Evolutionary conservation across 2,797 vertebrate species (phyloP).

Genomic region (Ficedula albicollis): DNA sequence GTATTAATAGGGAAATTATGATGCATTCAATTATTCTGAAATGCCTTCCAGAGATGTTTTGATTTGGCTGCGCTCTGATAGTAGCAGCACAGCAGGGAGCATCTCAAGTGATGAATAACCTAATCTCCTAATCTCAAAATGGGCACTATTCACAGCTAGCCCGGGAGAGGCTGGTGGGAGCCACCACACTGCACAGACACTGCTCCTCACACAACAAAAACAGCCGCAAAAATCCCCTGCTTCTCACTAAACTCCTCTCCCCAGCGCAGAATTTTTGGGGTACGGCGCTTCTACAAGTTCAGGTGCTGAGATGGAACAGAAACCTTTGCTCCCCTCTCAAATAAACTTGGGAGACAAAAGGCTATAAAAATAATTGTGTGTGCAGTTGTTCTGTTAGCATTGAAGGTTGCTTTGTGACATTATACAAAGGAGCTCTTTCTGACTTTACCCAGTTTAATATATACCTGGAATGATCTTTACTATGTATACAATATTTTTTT

Average conservation of each 20-base stretch:
- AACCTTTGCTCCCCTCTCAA: slow-evolving; percentile 38
- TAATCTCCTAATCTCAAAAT: slow-evolving; percentile 99
- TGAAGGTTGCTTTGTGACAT: slow-evolving; percentile 63
- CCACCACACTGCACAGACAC: slow-evolving; percentile 53
- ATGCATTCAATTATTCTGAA: slow-evolving; percentile 96
- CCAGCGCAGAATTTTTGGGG: background rate
- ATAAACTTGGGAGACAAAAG: slow-evolving; percentile 76
- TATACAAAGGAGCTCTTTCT: slow-evolving; percentile 69
- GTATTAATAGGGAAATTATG: slow-evolving; percentile 98
- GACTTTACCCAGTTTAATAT: slow-evolving; percentile 58
- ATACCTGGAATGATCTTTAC: slow-evolving; percentile 69
- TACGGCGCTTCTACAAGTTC: background rate
- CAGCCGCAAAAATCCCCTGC: background rate
- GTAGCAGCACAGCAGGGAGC: slow-evolving; percentile 86
- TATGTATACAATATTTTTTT: background rate
- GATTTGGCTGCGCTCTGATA: slow-evolving; percentile 89
- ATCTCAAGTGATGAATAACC: slow-evolving; percentile 93
- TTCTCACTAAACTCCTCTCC: background rate
- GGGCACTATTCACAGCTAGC: slow-evolving; percentile 83
- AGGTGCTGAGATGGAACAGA: slow-evolving; percentile 43
- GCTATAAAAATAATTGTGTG: slow-evolving; percentile 57
- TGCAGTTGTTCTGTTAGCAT: slow-evolving; percentile 45
- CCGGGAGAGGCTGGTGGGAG: slow-evolving; percentile 74
- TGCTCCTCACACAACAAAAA: slow-evolving; percentile 28
- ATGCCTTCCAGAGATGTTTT: slow-evolving; percentile 97